Base-by-base conservation (phyloP, 92 coral and sea anemone species). In the Metridium senile region DNA sequence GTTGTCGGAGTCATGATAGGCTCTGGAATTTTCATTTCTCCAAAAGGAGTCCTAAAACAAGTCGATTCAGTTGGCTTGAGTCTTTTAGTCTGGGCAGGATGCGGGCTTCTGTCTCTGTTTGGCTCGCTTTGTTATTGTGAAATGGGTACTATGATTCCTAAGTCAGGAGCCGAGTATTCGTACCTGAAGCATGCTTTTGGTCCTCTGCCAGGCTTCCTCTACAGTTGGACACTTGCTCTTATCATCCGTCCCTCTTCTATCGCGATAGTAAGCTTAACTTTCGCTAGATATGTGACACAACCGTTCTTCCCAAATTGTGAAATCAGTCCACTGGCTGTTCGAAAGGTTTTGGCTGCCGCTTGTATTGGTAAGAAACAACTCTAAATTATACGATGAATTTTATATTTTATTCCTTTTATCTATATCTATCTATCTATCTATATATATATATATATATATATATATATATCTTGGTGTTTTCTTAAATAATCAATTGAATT, bases 1-100 rank as follows among this genome's bases (percentile, higher is more conserved):
- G 95, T 96, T 11, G 99, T 96, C 20, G 99, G 99, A 9, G 94
- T 91, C 32, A 96, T 96, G 87, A 96, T 96, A 69, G 99, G 99
- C 39, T 93, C 98, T 16, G 99, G 99, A 20, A 96, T 96, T 66
- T 96, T 96, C 70, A 93, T 93, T 47, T 96, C 99, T 25, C 99
- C 99, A 0, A 96, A 85, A 78, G 94, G 97, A 45, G 98, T 96
- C n/a, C 89, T 96, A 30, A 1, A 30, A 11, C 81, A 80, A 19
- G 81, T 97, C 9, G 97, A 89, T 21, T 96, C 99, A 0, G 86
- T 89, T 7, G 99, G 98, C 0, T 58, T 91, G 87, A 93, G 98
- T 56, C 84, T 96, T 46, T 68, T 96, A 1, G 90, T 96, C 1
- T 96, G 99, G 99, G 99, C 91, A 4, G 94, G 94, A 3, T 96